Evolutionary conservation across 2,888 invertebrate species (phyloP).

Genomic region (Agrotis puta): DNA sequence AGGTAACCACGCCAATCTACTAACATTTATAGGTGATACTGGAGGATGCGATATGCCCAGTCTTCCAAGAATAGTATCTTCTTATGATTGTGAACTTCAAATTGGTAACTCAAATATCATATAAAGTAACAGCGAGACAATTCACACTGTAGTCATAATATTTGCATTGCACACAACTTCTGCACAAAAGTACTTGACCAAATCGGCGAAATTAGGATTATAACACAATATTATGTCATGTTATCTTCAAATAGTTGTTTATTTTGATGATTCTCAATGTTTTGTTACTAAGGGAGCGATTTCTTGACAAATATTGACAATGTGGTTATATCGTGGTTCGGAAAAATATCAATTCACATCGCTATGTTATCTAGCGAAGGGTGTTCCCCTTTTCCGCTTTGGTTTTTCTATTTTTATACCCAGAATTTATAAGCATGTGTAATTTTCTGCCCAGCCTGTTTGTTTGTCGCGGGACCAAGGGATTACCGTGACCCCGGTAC

Average conservation of each 20-base stretch:
- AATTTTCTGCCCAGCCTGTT: too few species aligned
- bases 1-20: constrained; percentile 44
- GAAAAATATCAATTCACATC: not conserved
- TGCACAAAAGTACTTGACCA: constrained; percentile 60
- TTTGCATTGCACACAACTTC: constrained; percentile 64
- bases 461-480: too few species aligned
- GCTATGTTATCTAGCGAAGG: not conserved
- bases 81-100: constrained; percentile 65
- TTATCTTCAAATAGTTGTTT: constrained; percentile 24
- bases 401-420: not conserved
- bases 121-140: constrained; percentile 72
- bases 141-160: constrained; percentile 67
- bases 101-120: constrained; percentile 74
- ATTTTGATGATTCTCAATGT: constrained; percentile 6
- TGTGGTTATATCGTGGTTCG: not conserved
- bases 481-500: too few species aligned
- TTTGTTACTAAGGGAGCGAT: constrained; percentile 27
- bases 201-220: constrained; percentile 52
- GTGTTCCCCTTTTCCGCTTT: not conserved
- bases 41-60: constrained; percentile 62
- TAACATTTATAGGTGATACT: constrained; percentile 76
- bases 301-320: constrained; percentile 20
- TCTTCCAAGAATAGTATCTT: constrained; percentile 79
- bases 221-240: constrained; percentile 64
- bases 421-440: too few species aligned